A percentile compares a stretch with the other conserved stretches of the same genome.
phyloP scores from a whole-genome alignment of 1,140 invertebrate genomes.

The Hermetia illucens region DNA sequence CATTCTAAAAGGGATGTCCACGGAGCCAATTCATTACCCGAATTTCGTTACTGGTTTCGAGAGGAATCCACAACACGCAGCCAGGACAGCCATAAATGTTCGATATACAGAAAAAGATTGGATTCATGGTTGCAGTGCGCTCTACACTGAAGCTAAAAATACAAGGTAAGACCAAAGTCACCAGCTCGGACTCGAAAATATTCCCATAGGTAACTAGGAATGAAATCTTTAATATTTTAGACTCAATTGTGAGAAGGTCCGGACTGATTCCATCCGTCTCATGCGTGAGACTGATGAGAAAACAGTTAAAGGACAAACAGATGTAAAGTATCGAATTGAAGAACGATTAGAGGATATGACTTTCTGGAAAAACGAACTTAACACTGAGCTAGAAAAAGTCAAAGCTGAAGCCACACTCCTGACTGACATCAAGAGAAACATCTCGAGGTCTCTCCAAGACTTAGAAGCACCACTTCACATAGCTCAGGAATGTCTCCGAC shows the following conservation, averaged over 20 bases:
- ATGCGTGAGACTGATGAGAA: conserved; percentile 57
- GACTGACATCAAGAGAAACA: conserved; percentile 51
- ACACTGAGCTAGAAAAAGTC: conserved; percentile 66
- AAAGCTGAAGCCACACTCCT: conserved; percentile 63
- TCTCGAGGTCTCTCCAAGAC: conserved; percentile 70
- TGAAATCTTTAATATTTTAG: conserved; percentile 17
- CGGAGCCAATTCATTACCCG: conserved; percentile 40
- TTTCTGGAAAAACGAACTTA: conserved; percentile 73
- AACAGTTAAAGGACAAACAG: conserved; percentile 50
- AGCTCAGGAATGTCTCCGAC: conserved; percentile 76
- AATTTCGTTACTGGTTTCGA: conserved; percentile 59
- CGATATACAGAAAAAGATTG: conserved; percentile 78
- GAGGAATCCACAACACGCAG: conserved; percentile 51
- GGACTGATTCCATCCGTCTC: conserved; percentile 55
- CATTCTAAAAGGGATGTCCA: conserved; percentile 27
- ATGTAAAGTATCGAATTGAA: conserved; percentile 57
- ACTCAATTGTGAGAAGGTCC: conserved; percentile 60
- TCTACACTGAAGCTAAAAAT: conserved; percentile 68
- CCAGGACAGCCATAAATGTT: conserved; percentile 52
- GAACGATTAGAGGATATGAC: conserved; percentile 76
- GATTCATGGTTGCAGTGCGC: conserved; percentile 64
- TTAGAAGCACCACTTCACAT: conserved; percentile 73
- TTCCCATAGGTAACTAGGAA: no score
- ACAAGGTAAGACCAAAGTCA: no score
- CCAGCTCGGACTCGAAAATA: no score